These are phyloP conservation scores for Mesocricetus auratus DNA, from an alignment of 2,113 vertebrate species.

Conservation along the genomic window DNA sequence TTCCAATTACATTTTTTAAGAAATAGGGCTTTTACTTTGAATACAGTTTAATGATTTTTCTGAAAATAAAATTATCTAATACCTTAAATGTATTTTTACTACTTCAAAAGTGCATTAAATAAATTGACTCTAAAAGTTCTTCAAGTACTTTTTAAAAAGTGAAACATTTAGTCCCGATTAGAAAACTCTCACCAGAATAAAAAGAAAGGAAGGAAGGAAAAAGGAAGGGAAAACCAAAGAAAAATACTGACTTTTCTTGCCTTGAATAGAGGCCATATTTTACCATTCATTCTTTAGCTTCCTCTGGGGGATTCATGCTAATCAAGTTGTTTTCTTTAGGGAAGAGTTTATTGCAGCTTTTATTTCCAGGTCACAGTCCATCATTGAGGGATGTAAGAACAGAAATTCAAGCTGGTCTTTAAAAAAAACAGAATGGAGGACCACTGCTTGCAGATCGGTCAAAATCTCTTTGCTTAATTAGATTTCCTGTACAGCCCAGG, in stretches of 20 bases:
- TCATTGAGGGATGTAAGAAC: neutral
- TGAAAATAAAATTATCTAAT: constrained; percentile 74
- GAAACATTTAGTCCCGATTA: constrained; percentile 56
- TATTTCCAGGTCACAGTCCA: too few relatives aligned
- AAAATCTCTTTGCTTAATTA: neutral
- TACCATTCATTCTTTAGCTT: neutral
- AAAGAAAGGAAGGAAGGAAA: neutral
- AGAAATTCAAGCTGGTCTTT: neutral
- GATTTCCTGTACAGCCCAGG: neutral
- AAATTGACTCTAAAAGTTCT: constrained; percentile 63
- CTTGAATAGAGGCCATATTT: neutral
- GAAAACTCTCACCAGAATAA: constrained; percentile 15
- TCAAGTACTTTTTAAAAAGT: constrained; percentile 54
- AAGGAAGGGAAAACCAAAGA: neutral
- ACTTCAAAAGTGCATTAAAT: constrained; percentile 63
- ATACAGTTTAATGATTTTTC: constrained; percentile 68
- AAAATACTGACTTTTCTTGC: neutral
- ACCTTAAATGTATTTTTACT: constrained; percentile 64
- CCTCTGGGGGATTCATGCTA: neutral
- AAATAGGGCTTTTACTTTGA: constrained; percentile 61
- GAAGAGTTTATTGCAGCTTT: neutral
- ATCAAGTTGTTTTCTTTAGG: neutral
- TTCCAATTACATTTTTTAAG: constrained; percentile 56
- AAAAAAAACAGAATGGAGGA: neutral
- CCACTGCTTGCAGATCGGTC: neutral